A percentile compares a stretch with the other conserved stretches of the same genome.
Evolutionary conservation across 2,888 invertebrate species (phyloP).

Genomic region (Atethmia centrago): DNA sequence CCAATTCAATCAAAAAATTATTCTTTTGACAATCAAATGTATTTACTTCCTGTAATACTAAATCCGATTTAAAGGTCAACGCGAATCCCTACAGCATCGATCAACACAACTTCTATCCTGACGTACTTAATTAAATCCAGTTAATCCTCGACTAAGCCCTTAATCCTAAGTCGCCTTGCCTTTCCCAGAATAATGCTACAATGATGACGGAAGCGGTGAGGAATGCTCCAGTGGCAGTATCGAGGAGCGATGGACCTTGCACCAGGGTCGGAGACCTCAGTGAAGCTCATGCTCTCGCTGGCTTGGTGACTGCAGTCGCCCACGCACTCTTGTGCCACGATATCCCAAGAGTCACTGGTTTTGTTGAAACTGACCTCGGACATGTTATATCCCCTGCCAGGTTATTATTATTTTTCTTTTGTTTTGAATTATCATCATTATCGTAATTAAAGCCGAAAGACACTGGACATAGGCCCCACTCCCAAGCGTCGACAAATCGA

Average conservation of each 20-base stretch:
- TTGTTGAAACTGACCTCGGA: constrained; percentile 81
- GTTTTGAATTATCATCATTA: background rate
- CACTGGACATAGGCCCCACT: too few relatives aligned
- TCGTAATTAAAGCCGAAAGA: background rate
- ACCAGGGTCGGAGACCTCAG: constrained; percentile 80
- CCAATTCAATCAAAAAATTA: background rate
- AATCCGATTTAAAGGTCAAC: constrained; percentile 41
- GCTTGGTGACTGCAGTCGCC: constrained; percentile 82
- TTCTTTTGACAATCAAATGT: constrained; percentile 20
- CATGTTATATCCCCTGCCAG: constrained; percentile 84
- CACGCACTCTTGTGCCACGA: constrained; percentile 83
- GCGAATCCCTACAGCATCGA: constrained; percentile 65
- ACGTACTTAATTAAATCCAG: constrained; percentile 53
- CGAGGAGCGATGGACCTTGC: constrained; percentile 75
- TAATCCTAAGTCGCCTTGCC: constrained; percentile 41
- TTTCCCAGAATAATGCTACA: constrained; percentile 79
- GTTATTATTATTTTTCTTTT: constrained; percentile 67
- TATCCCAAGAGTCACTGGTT: constrained; percentile 81
- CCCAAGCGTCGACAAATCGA: background rate
- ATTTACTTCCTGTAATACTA: constrained; percentile 26
- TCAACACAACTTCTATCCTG: constrained; percentile 45
- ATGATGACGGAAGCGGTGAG: constrained; percentile 84
- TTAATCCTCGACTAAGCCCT: constrained; percentile 62
- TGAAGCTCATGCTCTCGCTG: constrained; percentile 85
- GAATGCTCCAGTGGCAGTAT: constrained; percentile 73